These are phyloP conservation scores for Diachrysia chrysitis DNA, from an alignment of 2,888 invertebrate species.

Conservation along the genomic window DNA sequence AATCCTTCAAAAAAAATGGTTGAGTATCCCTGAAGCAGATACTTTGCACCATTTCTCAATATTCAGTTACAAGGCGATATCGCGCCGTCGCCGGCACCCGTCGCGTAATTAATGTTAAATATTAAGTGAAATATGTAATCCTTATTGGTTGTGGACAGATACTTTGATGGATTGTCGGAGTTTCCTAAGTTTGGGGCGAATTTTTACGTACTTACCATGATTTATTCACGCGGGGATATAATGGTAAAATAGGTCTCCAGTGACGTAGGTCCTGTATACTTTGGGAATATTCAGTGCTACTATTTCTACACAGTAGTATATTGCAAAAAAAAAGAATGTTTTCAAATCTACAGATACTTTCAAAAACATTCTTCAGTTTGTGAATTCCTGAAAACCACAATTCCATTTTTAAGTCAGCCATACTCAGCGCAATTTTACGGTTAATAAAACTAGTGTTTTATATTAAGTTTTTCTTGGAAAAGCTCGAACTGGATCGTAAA, in stretches of 20 bases:
- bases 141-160: slow-evolving; percentile 38
- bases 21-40: slow-evolving; percentile 37
- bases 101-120: slow-evolving; percentile 56
- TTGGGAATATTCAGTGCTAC: background rate
- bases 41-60: slow-evolving; percentile 57
- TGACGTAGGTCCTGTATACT: no score
- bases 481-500: slow-evolving; percentile 5
- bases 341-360: no score
- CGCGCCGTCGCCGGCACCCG: slow-evolving; percentile 49
- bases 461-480: slow-evolving; percentile 9
- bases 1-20: slow-evolving; percentile 6
- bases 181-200: background rate
- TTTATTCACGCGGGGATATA: background rate
- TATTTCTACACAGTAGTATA: background rate
- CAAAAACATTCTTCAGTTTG: background rate
- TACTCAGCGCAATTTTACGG: background rate
- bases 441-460: slow-evolving; percentile 7
- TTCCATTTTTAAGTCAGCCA: background rate
- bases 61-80: slow-evolving; percentile 43
- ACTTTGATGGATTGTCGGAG: background rate
- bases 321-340: no score
- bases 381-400: background rate
- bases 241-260: background rate
- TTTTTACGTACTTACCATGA: background rate
- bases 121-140: slow-evolving; percentile 53